Percentiles rank a stretch among this genome's conserved stretches.
Conservation (phyloP, 2,797 vertebrate species). For the Naso thynnoides region DNA sequence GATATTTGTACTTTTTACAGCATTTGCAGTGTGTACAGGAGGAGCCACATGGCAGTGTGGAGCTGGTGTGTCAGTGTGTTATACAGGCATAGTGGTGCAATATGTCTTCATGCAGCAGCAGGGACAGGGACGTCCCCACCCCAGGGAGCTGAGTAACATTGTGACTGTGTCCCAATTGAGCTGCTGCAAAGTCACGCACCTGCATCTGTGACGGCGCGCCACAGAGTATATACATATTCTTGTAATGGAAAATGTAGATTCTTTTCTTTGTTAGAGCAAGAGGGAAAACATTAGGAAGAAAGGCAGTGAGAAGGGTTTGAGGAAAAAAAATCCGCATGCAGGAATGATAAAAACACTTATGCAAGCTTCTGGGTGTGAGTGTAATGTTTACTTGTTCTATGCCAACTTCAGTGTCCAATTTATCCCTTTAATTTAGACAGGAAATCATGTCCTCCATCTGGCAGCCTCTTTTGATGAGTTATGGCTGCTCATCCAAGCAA, state of each 20-base stretch:
- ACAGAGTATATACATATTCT: conserved; percentile 37
- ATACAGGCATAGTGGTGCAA: conserved; percentile 54
- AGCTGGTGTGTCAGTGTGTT: conserved; percentile 17
- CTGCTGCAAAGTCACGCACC: conserved; percentile 76
- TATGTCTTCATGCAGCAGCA: conserved; percentile 59
- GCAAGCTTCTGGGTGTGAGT: conserved; percentile 34
- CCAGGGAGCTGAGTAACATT: conserved; percentile 66
- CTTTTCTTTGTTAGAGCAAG: conserved; percentile 1
- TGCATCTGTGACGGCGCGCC: conserved; percentile 44
- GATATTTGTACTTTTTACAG: not conserved
- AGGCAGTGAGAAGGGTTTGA: not conserved
- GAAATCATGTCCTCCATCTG: conserved; percentile 72
- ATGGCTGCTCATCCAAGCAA: conserved; percentile 60
- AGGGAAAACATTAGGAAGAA: not conserved
- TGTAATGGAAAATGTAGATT: conserved; percentile 12
- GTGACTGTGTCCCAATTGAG: conserved; percentile 52
- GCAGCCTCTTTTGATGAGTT: conserved; percentile 71
- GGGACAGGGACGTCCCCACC: conserved; percentile 48
- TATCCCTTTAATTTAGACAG: conserved; percentile 77
- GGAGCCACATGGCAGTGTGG: conserved; percentile 19
- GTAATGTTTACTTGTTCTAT: conserved; percentile 55
- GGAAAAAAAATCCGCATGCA: conserved; percentile 38
- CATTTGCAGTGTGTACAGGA: conserved; percentile 30
- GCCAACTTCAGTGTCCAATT: conserved; percentile 64
- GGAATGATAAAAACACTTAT: conserved; percentile 43